Percentiles rank a stretch among this genome's conserved stretches.
phyloP scores from a whole-genome alignment of 2,113 vertebrate species.

The Mesoclemmys tuberculata region DNA sequence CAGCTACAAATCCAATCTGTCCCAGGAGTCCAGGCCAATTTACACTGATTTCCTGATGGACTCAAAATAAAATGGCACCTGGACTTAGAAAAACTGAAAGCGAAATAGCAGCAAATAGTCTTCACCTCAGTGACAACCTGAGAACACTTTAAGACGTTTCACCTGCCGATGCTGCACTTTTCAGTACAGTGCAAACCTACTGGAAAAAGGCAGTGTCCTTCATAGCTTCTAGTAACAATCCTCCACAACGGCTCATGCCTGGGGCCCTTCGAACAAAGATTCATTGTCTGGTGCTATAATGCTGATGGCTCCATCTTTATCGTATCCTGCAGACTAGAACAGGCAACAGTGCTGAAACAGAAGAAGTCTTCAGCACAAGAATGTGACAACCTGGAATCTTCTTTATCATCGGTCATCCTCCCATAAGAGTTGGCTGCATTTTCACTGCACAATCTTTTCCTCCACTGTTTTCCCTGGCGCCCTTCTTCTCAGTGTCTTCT shows the following conservation, averaged over 20 bases:
- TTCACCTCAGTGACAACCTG: neutral
- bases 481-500: neutral
- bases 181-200: accelerated
- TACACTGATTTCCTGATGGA: neutral
- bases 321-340: neutral
- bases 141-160: neutral
- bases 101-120: neutral
- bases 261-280: neutral
- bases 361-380: neutral
- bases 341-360: neutral
- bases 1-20: neutral
- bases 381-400: neutral
- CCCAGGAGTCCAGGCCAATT: neutral
- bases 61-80: neutral
- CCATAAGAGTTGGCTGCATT: neutral
- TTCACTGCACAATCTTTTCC: neutral
- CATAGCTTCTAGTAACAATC: neutral
- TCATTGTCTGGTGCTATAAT: neutral
- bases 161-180: neutral
- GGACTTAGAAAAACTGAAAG: neutral
- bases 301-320: neutral
- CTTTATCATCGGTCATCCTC: neutral
- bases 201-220: neutral
- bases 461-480: neutral
- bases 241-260: neutral